Evolutionary conservation across 2,888 invertebrate species (phyloP), one percentile per base, ranked within the genome.

Genomic region (Geophilus truncorum): DNA sequence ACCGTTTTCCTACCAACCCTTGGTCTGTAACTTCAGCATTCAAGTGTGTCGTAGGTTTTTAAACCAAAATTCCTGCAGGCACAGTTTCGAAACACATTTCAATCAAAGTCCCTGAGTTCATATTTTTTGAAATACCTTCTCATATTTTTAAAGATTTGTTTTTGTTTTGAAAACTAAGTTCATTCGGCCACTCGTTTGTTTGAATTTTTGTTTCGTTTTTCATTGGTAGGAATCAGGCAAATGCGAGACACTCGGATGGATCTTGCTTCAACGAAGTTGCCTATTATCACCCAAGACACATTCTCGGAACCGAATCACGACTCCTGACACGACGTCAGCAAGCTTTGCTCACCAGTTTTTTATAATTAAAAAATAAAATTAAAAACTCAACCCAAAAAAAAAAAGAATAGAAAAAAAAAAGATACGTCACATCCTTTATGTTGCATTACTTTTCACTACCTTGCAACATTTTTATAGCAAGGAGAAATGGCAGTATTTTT

Each of bases 1-100:
- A 51, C 51, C 51, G 18, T 51, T 51, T 18, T 51, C 80, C 80
- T 70, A 25, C 32, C 80, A 80, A 80, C 80, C 80, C 80, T 80
- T 21, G 80, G 80, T 80, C 80, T 36, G 15, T 28, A 32, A 51
- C 51, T 51, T 51, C 51, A 51, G 51, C 51, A 18, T 51, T 75
- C 32, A 18, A 30, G 28, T 75, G 15, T 75, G 28, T 30, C 18
- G 76, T 25, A 28, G 32, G 76, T 30, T 75, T 75, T 30, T 25
- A 21, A 51, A 51, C 51, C 51, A 5, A 18, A 51, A 51, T 51
- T 51, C 51, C 51, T 51, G 51, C 51, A 51, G 51, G 51, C 51
- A 51, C 51, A 51, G 51, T 51, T 51, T 51, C 51, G 51, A 51
- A 51, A 51, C 51, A 51, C 51, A 18, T 51, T 51, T 51, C 51